Base-by-base conservation (phyloP, 2,113 vertebrate genomes). In the Pituophis catenifer region DNA sequence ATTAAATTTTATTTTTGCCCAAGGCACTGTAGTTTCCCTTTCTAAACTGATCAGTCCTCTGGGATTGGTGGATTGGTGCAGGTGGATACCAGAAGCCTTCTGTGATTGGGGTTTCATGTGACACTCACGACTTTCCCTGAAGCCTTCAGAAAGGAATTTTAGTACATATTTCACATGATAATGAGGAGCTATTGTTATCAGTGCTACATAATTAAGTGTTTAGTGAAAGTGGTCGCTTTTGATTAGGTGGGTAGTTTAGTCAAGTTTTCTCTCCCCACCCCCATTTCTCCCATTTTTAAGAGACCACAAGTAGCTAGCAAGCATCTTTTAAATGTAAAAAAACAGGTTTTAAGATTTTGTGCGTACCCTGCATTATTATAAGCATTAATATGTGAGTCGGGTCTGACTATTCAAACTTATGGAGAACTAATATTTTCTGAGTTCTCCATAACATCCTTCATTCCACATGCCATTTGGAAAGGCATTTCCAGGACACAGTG, bases 21-120 rank as follows among this genome's bases (percentile, higher is more conserved):
- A 89, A 52, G 7, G 94, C 44, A 91, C 70, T 88, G 54, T 94
- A 54, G 89, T 94, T 96, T 97, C n/a, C 93, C 75, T 95, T 97
- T 97, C 93, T 94, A 96, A 96, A 93, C 91, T 92, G 95, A 93
- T 94, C 94, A 86, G 57, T 96, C 89, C 86, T 93, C 85, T 94
- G 91, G 54, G 91, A 91, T 91, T 96, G 4, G 1, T 95, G 93
- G 38, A 44, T 44, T 44, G 38, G 38, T 92, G 5, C 19, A 90
- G 93, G 94, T 94, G 24, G 75, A 44, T 8, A 8, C 38, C 92
- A 44, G 91, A 92, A 91, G 95, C 89, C 89, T 96, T 91, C 91
- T 94, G 29, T 95, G 94, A 93, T 94, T 93, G 90, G 29, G 87
- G 94, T 97, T 96, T 96, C 85, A 95, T 96, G 93, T 94, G 91